These are phyloP conservation scores for Acridotheres tristis DNA, from an alignment of 2,797 vertebrate genomes.

Conservation along the genomic window DNA sequence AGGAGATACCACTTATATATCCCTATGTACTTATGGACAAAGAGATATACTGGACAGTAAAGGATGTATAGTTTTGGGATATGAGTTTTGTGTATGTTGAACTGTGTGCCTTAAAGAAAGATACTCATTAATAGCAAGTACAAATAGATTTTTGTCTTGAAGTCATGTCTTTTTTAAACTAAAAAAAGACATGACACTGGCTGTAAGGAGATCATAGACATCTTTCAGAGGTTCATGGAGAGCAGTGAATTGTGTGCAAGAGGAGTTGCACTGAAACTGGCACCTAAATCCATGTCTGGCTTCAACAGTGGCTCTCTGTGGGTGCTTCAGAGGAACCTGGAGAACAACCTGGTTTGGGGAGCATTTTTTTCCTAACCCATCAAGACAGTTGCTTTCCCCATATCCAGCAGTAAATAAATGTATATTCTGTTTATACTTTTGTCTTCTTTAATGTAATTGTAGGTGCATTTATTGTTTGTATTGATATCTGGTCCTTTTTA, in stretches of 20 bases:
- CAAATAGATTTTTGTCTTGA: not conserved
- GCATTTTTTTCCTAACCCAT: not conserved
- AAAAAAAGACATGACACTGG: fast-evolving
- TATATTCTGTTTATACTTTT: not conserved
- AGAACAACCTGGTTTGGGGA: not conserved
- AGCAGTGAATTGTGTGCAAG: not conserved
- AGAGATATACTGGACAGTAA: not conserved
- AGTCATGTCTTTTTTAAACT: not conserved
- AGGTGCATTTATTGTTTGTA: not conserved
- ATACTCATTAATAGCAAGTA: not conserved
- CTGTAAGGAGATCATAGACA: not conserved
- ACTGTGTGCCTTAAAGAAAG: not conserved
- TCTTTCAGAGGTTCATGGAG: not conserved
- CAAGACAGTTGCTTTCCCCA: not conserved
- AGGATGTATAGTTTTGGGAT: no score
- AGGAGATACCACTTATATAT: not conserved
- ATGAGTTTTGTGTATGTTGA: not conserved
- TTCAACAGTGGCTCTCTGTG: not conserved
- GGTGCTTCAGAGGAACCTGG: not conserved
- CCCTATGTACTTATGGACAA: not conserved
- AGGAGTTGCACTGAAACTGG: not conserved
- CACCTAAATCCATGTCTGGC: not conserved
- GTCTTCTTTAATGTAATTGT: not conserved
- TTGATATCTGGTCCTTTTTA: not conserved
- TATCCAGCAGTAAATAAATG: not conserved